Percentiles rank a stretch among this genome's conserved stretches.
phyloP scores from a whole-genome alignment of 2,113 vertebrate genomes.

The Raja brachyura region DNA sequence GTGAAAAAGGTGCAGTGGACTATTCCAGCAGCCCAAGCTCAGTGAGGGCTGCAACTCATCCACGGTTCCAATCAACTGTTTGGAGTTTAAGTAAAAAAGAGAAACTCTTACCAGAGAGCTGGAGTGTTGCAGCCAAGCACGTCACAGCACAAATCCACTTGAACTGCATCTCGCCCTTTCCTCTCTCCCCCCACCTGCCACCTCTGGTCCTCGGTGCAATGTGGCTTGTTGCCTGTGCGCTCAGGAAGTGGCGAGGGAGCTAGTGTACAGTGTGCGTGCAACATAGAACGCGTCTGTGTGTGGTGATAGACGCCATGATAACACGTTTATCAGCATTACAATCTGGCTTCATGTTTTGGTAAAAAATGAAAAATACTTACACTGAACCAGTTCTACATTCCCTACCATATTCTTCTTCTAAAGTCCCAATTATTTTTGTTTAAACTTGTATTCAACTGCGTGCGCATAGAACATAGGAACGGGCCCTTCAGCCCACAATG shows the following conservation, averaged over 20 bases:
- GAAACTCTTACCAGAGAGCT: neutral
- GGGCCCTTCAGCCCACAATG: too few relatives aligned
- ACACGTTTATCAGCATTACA: neutral
- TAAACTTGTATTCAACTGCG: neutral
- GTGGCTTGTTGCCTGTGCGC: slow-evolving; percentile 6
- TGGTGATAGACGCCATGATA: neutral
- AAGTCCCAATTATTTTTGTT: neutral
- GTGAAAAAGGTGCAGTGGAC: neutral
- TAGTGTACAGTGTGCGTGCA: neutral
- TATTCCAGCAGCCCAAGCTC: neutral
- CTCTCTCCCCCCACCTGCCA: neutral
- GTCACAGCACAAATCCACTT: slow-evolving; percentile 14
- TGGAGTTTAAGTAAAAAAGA: neutral
- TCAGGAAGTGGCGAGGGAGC: slow-evolving; percentile 34
- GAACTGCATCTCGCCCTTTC: neutral
- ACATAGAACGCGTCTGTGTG: neutral
- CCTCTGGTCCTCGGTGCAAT: neutral
- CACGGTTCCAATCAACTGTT: neutral
- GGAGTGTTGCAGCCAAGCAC: neutral
- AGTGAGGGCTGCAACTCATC: neutral
- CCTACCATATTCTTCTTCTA: neutral
- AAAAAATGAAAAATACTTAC: neutral
- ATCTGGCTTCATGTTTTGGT: neutral
- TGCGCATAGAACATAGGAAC: too few relatives aligned
- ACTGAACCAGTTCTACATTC: neutral